These are phyloP conservation scores for Stylophora pistillata DNA, from an alignment of 64 coral and sea anemone species.

Conservation along the genomic window DNA sequence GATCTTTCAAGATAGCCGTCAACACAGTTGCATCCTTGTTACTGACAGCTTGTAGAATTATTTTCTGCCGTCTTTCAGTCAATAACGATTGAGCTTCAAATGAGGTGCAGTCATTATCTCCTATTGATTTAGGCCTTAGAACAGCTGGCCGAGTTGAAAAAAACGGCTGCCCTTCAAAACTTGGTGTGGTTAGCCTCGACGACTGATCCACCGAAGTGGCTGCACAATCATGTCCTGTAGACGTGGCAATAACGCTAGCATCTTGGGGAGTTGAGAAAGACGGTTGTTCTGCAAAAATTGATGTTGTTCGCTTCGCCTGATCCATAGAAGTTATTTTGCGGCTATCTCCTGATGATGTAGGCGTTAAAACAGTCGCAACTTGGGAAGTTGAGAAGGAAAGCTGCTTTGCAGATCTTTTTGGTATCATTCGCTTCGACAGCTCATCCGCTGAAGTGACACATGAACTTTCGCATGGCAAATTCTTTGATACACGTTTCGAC, in stretches of 20 bases:
- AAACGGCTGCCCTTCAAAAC: constrained; percentile 14
- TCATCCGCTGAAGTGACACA: too few species aligned
- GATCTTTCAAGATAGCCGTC: too few species aligned
- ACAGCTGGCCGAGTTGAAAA: constrained; percentile 25
- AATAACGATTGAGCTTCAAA: constrained; percentile 56
- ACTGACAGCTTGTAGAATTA: constrained; percentile 57
- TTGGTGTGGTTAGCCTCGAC: too few species aligned
- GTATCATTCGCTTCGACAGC: constrained; percentile 46
- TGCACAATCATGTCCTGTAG: too few species aligned
- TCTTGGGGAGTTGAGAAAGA: constrained; percentile 26
- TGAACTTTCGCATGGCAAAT: constrained; percentile 39
- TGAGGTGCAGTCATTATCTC: constrained; percentile 37
- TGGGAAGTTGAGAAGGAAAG: constrained; percentile 65
- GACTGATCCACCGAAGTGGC: too few species aligned
- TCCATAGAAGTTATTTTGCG: constrained; percentile 7
- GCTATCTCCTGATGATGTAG: constrained; percentile 9
- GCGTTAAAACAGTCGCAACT: too few species aligned
- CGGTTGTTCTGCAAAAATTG: not conserved
- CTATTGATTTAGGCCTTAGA: constrained; percentile 50
- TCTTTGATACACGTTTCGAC: constrained; percentile 54
- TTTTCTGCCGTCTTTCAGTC: too few species aligned
- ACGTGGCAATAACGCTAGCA: too few species aligned
- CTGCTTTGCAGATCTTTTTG: constrained; percentile 59
- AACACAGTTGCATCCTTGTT: constrained; percentile 40
- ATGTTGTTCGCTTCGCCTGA: not conserved